Evolutionary conservation across 2,113 vertebrate species (phyloP), one percentile per base, ranked within the genome.

Genomic region (Perognathus longimembris): DNA sequence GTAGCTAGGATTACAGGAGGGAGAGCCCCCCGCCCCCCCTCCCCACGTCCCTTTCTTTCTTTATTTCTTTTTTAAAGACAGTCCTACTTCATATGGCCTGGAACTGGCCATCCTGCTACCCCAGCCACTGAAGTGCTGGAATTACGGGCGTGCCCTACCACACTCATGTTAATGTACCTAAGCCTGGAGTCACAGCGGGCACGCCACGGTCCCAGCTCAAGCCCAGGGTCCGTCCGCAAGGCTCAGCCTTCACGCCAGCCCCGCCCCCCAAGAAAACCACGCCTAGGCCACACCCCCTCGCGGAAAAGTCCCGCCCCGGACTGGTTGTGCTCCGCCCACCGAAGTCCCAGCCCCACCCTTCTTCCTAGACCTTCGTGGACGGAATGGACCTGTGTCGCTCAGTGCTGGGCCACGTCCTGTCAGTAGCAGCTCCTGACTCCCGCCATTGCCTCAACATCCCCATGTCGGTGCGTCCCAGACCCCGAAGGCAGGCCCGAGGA

Each of bases 311-410:
- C 17, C 11, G 2, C 17, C 66, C 67, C 36, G 12, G 6, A 0
- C 2, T 17, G 3, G 22, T 50, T n/a, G 32, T 40, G 26, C 76
- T 40, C 76, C 21, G 6, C 42, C 22, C 30, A 28, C 74, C 24
- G 1, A 0, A 20, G 20, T 24, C 3, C 67, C 50, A 15, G 84
- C 21, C 6, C 54, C 24, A 2, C 32, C 30, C 38, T 73, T 50
- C 75, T 18, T 75, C 67, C 54, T 61, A 96, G 96, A 91, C 90
- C 32, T 91, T 95, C 3, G 6, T 40, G 50, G 98, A 98, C 0
- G 98, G 98, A 15, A 93, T 92, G 34, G 98, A 98, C 38, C 98
- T 99, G 30, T 99, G 99, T 2, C 97, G 98, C 95, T 98, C 97
- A 20, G 94, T 98, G 28, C 98, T 98, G 98, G 98, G 98, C 0